These are phyloP conservation scores for Pangasianodon gigas DNA, from an alignment of 2,113 vertebrate species.

Conservation along the genomic window DNA sequence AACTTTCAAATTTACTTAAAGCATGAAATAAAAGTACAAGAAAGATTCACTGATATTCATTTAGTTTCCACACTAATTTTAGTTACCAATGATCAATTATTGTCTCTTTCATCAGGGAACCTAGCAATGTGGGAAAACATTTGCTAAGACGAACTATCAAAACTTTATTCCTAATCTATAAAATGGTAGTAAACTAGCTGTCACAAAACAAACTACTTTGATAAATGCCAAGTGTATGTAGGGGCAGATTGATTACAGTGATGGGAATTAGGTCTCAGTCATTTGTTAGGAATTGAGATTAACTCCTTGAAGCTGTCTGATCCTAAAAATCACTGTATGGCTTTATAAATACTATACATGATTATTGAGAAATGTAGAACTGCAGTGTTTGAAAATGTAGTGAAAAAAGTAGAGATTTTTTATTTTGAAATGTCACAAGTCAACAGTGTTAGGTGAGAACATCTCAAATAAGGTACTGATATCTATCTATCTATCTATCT, in stretches of 20 bases:
- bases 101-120: not conserved
- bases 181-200: no score
- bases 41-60: not conserved
- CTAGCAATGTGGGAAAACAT: not conserved
- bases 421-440: not conserved
- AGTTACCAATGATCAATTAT: not conserved
- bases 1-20: not conserved
- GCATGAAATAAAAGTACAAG: not conserved
- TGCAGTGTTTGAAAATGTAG: not conserved
- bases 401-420: not conserved
- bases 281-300: no score
- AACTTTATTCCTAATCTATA: no score
- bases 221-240: no score
- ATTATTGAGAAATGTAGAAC: not conserved
- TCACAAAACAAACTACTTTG: no score
- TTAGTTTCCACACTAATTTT: not conserved
- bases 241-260: no score
- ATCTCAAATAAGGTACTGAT: not conserved
- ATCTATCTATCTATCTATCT: no score
- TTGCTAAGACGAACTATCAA: not conserved
- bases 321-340: not conserved
- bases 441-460: not conserved
- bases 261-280: no score
- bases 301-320: not conserved
- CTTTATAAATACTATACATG: not conserved